Conservation (phyloP, 2,888 invertebrate species). For the Metacarcinus magister region DNA sequence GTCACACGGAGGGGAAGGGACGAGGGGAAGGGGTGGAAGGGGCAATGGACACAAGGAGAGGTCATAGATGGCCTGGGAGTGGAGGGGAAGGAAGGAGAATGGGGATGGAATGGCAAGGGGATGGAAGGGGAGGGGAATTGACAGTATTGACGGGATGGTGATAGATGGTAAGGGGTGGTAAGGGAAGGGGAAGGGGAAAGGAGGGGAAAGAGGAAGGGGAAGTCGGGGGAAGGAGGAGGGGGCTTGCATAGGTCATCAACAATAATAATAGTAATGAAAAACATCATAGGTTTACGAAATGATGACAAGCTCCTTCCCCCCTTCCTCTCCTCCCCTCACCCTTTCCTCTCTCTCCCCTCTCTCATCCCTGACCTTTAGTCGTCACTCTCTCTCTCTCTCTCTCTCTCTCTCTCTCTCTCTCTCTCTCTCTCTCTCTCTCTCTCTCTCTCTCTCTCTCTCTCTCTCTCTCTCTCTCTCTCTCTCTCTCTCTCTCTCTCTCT, state of each 20-base stretch:
- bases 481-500: constrained; percentile 2
- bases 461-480: not conserved
- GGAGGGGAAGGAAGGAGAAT: not conserved
- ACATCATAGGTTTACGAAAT: not conserved
- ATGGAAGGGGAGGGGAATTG: not conserved
- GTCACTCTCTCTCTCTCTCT: not conserved
- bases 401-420: not conserved
- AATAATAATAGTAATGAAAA: not conserved
- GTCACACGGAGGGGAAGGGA: not conserved
- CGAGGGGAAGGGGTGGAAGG: not conserved
- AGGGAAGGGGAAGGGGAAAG: not conserved
- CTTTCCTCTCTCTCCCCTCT: too few species aligned
- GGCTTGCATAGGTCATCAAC: not conserved
- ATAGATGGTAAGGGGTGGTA: not conserved
- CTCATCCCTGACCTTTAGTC: too few species aligned
- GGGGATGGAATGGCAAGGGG: not conserved
- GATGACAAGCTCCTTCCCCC: not conserved
- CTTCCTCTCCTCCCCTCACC: too few species aligned
- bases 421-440: not conserved
- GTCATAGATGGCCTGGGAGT: not conserved
- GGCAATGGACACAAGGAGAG: not conserved
- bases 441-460: not conserved
- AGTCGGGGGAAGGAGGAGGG: not conserved
- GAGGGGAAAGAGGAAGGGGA: not conserved
- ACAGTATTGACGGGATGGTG: not conserved